These are phyloP conservation scores for Betta splendens DNA, from an alignment of 2,797 vertebrate species.

Conservation along the genomic window DNA sequence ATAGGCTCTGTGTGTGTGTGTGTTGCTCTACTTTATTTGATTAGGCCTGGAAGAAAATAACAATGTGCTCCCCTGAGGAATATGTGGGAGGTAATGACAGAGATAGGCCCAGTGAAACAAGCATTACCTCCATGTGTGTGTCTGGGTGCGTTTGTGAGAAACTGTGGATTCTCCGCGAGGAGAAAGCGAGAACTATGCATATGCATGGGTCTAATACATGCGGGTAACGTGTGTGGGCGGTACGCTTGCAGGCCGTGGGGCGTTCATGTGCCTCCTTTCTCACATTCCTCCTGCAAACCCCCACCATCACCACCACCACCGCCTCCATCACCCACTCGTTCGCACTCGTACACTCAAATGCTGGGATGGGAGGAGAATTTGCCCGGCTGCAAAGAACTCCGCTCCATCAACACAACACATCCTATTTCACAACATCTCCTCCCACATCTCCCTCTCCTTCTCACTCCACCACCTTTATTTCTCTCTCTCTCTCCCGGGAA, in stretches of 20 bases:
- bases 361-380: slow-evolving; percentile 68
- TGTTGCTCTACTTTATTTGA: slow-evolving; percentile 67
- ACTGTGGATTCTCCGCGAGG: slow-evolving; percentile 7
- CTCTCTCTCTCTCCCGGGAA: slow-evolving; percentile 75
- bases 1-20: slow-evolving; percentile 26
- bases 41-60: slow-evolving; percentile 67
- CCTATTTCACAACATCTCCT: slow-evolving; percentile 71
- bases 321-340: background rate
- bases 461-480: slow-evolving; percentile 67
- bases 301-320: background rate
- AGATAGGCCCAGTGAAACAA: slow-evolving; percentile 61
- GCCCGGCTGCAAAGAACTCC: slow-evolving; percentile 58
- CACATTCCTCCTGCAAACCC: slow-evolving; percentile 15
- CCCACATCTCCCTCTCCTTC: slow-evolving; percentile 62
- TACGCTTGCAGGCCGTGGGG: slow-evolving; percentile 56
- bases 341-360: slow-evolving; percentile 19
- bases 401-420: slow-evolving; percentile 75
- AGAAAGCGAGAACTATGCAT: slow-evolving; percentile 55
- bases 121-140: slow-evolving; percentile 23
- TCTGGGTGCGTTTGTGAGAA: background rate
- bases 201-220: slow-evolving; percentile 69
- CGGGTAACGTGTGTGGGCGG: slow-evolving; percentile 71
- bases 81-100: slow-evolving; percentile 71
- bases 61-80: slow-evolving; percentile 68
- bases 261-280: slow-evolving; percentile 41